Evolutionary conservation across 2,888 invertebrate species (phyloP).

Genomic region (Linhomoeus sp.): DNA sequence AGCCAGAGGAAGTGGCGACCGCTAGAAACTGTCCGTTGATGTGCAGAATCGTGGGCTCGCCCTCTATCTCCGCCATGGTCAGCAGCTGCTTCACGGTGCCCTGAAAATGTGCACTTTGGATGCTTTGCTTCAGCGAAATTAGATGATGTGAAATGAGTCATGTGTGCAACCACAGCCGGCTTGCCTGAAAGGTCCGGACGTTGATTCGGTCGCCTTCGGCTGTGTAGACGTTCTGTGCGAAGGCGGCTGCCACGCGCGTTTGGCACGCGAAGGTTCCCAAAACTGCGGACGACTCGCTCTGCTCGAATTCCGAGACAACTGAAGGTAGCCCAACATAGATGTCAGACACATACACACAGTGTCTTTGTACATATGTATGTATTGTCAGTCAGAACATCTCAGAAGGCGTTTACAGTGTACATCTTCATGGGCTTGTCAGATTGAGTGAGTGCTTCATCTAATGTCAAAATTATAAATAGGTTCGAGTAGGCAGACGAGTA

Average conservation of each 20-base stretch:
- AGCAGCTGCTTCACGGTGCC: constrained; percentile 45
- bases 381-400: no score
- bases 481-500: no score
- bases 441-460: no score
- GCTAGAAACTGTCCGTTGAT: constrained; percentile 59
- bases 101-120: constrained; percentile 24
- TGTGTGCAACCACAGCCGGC: constrained; percentile 25
- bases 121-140: constrained; percentile 17
- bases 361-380: no score
- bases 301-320: background rate
- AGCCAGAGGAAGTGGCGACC: constrained; percentile 66
- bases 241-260: constrained; percentile 48
- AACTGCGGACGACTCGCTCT: constrained; percentile 10
- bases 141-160: background rate
- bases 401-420: no score
- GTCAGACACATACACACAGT: background rate
- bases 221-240: constrained; percentile 46
- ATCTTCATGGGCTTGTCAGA: no score
- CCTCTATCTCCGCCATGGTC: constrained; percentile 42
- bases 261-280: constrained; percentile 49
- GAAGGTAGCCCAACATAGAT: background rate
- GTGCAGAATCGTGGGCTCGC: constrained; percentile 69
- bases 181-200: constrained; percentile 28
- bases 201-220: constrained; percentile 31
- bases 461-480: no score